Conservation (phyloP, 2,113 vertebrate species). For the Leucosticte australis region DNA sequence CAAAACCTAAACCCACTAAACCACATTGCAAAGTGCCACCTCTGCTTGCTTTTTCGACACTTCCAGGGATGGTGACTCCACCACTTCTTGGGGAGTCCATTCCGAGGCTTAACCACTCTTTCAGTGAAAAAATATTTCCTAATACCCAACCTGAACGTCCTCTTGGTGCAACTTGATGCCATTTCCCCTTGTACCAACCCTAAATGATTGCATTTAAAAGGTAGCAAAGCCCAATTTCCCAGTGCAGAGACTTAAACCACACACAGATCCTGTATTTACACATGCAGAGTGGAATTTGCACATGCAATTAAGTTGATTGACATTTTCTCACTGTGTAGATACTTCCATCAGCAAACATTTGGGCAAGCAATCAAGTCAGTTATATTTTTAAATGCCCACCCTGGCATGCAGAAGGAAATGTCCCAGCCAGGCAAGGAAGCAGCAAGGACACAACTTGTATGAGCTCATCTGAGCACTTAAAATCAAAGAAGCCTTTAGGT, state of each 20-base stretch:
- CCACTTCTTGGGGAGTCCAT: neutral
- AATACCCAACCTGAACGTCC: neutral
- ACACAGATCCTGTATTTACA: slow-evolving; percentile 29
- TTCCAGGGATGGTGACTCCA: neutral
- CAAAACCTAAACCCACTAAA: neutral
- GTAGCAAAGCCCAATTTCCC: slow-evolving; percentile 9
- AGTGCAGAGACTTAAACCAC: neutral
- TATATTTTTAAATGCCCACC: slow-evolving; percentile 26
- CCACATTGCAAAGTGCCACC: neutral
- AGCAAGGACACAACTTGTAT: neutral
- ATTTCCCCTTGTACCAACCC: neutral
- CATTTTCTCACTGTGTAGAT: slow-evolving; percentile 27
- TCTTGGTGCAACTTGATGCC: neutral
- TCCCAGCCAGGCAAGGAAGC: neutral
- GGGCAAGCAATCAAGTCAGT: slow-evolving; percentile 22
- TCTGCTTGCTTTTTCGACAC: neutral
- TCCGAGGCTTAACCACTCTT: neutral
- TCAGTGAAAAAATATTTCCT: neutral
- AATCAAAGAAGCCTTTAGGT: neutral
- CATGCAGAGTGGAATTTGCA: slow-evolving; percentile 54
- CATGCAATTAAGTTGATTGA: slow-evolving; percentile 64
- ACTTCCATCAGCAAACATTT: slow-evolving; percentile 54
- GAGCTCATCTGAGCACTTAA: neutral
- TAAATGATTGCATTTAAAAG: neutral
- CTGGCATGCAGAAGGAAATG: neutral